A percentile compares a stretch with the other conserved stretches of the same genome.
Evolutionary conservation across 37 sponge, comb jelly and placozoan genomes (phyloP).

Genomic region (Bolinopsis microptera): DNA sequence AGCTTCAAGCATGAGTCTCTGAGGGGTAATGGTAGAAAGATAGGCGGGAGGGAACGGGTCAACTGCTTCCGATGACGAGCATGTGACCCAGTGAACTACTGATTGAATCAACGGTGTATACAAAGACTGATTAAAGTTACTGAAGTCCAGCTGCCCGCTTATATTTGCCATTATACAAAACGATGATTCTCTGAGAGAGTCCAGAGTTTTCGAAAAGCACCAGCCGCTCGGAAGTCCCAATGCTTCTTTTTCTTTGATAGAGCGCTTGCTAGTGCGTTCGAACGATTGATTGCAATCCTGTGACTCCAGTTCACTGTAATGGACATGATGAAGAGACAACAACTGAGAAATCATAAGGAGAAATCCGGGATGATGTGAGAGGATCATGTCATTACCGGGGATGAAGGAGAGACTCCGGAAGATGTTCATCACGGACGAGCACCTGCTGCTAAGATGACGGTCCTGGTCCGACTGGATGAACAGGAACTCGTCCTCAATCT

Average conservation of each 20-base stretch:
- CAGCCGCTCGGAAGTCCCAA: constrained; percentile 67
- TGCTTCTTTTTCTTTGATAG: constrained; percentile 63
- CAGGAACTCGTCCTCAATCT: constrained; percentile 58
- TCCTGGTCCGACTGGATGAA: constrained; percentile 59
- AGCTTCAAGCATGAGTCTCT: constrained; percentile 83
- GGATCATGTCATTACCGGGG: constrained; percentile 85
- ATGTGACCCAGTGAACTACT: constrained; percentile 86
- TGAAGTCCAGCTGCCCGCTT: constrained; percentile 89
- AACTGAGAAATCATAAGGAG: constrained; percentile 77
- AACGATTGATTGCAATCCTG: not conserved
- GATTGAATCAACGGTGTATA: constrained; percentile 78
- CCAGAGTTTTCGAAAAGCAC: constrained; percentile 86
- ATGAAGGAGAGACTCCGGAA: constrained; percentile 89
- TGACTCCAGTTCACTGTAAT: constrained; percentile 62
- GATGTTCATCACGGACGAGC: constrained; percentile 85
- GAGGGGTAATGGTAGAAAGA: constrained; percentile 76
- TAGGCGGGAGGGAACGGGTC: constrained; percentile 82
- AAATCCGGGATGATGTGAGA: constrained; percentile 79
- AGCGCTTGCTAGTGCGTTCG: constrained; percentile 1
- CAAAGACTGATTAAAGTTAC: constrained; percentile 75
- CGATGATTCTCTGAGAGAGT: constrained; percentile 78
- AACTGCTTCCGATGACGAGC: constrained; percentile 76
- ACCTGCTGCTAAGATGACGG: constrained; percentile 48
- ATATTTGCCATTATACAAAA: constrained; percentile 88
- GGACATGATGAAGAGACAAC: constrained; percentile 80